These are phyloP conservation scores for Pachyramphus minor DNA, from an alignment of 2,113 vertebrate species.

Conservation along the genomic window DNA sequence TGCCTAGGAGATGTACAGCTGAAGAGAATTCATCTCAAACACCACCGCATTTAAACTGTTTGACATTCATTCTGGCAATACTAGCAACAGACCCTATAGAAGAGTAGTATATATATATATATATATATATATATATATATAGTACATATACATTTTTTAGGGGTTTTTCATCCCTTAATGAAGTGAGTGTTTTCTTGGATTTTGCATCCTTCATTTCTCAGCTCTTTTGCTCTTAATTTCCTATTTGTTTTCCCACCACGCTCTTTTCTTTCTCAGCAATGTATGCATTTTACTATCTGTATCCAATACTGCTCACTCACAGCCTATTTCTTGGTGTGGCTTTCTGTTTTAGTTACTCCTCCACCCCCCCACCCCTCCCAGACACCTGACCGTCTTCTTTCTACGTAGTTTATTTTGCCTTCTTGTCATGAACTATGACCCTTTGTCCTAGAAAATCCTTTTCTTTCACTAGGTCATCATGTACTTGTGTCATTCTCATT, in stretches of 20 bases:
- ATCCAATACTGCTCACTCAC: not conserved
- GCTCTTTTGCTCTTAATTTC: not conserved
- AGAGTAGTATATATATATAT: not conserved
- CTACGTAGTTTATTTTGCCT: not conserved
- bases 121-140: not conserved
- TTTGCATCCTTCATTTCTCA: not conserved
- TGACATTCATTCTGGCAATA: not conserved
- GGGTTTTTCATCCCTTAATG: not conserved
- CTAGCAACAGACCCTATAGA: not conserved
- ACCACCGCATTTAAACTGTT: not conserved
- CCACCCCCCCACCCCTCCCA: fast-evolving
- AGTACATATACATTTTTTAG: not conserved
- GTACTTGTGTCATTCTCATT: constrained; percentile 42
- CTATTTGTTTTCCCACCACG: not conserved
- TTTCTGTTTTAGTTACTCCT: not conserved
- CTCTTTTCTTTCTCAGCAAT: not conserved
- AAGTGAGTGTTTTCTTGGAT: not conserved
- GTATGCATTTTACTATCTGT: not conserved
- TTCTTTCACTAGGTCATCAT: constrained; percentile 45
- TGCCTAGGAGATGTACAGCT: not conserved
- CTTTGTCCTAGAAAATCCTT: constrained; percentile 31
- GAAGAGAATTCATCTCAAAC: constrained; percentile 18
- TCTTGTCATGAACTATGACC: not conserved
- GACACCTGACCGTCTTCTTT: not conserved
- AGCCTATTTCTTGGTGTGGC: not conserved